phyloP scores from a whole-genome alignment of 2,888 invertebrate genomes.

The Phengaris alcon region DNA sequence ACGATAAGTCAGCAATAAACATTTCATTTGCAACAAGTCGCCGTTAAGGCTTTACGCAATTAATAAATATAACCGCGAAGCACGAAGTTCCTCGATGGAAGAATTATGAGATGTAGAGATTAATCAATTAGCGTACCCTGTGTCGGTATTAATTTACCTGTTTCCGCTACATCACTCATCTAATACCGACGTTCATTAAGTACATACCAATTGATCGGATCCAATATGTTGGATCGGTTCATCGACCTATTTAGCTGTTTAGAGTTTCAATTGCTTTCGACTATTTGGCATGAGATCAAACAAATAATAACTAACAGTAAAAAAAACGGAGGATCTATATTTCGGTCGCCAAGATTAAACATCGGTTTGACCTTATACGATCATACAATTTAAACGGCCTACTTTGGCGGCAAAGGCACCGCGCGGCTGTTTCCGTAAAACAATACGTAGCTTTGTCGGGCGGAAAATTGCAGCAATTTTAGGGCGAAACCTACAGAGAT shows the following conservation, averaged over 20 bases:
- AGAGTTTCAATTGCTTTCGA: constrained; percentile 4
- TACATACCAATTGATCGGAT: constrained; percentile 41
- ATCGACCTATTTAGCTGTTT: constrained; percentile 35
- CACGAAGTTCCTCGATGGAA: background rate
- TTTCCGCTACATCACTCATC: constrained; percentile 59
- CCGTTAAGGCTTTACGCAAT: background rate
- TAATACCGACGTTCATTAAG: constrained; percentile 50
- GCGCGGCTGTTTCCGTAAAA: constrained; percentile 62
- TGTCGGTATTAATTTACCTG: constrained; percentile 58
- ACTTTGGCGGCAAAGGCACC: constrained; percentile 54
- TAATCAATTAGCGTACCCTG: constrained; percentile 47
- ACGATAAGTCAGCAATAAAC: background rate
- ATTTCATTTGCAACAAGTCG: constrained; percentile 14
- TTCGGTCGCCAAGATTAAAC: constrained; percentile 16
- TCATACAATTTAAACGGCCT: constrained; percentile 50
- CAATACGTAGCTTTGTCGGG: constrained; percentile 66
- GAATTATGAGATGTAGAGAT: constrained; percentile 37
- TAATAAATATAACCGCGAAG: constrained; percentile 6
- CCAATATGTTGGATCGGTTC: constrained; percentile 42
- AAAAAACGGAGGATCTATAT: constrained; percentile 8
- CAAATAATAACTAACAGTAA: background rate
- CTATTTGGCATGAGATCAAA: constrained; percentile 19
- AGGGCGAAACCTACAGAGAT: constrained; percentile 44
- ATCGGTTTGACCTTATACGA: constrained; percentile 28
- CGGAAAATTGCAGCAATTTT: constrained; percentile 72